Evolutionary conservation across 1,140 invertebrate species (phyloP).

Genomic region (Uloborus diversus): DNA sequence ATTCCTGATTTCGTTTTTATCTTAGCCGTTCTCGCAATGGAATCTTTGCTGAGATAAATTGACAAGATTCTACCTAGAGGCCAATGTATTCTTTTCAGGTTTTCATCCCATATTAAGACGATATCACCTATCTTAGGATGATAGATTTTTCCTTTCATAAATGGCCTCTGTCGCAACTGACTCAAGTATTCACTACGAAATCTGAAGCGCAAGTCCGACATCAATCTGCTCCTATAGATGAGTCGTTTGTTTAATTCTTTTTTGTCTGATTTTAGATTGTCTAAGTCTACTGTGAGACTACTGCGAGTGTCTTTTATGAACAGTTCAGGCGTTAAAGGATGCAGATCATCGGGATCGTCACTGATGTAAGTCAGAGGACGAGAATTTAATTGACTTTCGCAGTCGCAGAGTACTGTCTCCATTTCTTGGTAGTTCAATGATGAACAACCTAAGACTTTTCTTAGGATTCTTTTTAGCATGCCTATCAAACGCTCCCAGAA

Average conservation of each 20-base stretch:
- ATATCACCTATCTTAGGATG: neutral
- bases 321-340: slow-evolving; percentile 55
- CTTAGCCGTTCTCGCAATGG: neutral
- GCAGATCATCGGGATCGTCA: slow-evolving; percentile 35
- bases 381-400: neutral
- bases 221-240: neutral
- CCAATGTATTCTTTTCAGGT: neutral
- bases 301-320: slow-evolving; percentile 28
- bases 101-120: neutral
- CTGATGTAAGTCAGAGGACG: slow-evolving; percentile 27
- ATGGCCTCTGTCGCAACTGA: neutral
- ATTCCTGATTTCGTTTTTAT: neutral
- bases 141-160: neutral
- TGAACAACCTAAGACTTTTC: neutral
- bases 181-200: neutral
- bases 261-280: neutral
- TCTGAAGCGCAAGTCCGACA: neutral
- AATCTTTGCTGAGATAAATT: neutral
- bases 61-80: neutral
- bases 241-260: neutral
- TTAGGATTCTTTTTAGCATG: neutral
- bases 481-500: slow-evolving; percentile 8
- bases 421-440: slow-evolving; percentile 5
- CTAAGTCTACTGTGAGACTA: neutral
- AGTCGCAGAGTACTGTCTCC: neutral